Percentiles rank a stretch among this genome's conserved stretches.
phyloP scores from a whole-genome alignment of 2,888 invertebrate genomes.

The Eupsilia transversa region DNA sequence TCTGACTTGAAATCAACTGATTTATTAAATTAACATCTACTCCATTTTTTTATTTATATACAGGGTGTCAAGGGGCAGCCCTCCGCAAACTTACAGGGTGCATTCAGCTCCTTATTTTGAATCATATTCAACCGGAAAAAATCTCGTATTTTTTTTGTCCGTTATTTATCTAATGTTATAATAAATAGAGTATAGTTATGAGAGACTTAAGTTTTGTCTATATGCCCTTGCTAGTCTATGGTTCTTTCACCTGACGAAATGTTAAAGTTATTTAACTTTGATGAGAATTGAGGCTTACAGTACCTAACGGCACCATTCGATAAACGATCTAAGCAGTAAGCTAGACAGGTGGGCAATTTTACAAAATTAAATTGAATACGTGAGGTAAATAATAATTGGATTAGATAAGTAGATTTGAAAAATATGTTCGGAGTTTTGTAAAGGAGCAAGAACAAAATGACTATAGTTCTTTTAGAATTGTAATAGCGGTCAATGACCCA shows the following conservation, averaged over 20 bases:
- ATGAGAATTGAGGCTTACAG: conserved; percentile 34
- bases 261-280: conserved; percentile 26
- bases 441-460: not conserved
- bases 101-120: too few relatives aligned
- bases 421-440: conserved; percentile 17
- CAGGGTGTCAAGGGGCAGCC: too few relatives aligned
- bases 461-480: not conserved
- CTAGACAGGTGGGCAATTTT: conserved; percentile 43
- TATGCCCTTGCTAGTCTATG: not conserved
- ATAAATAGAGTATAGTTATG: too few relatives aligned
- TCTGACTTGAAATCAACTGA: too few relatives aligned
- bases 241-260: conserved; percentile 41
- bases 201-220: not conserved
- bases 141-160: too few relatives aligned
- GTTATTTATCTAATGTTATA: too few relatives aligned
- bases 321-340: conserved; percentile 25
- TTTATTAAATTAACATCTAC: too few relatives aligned
- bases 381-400: conserved; percentile 49
- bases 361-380: conserved; percentile 59
- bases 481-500: not conserved
- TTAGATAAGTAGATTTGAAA: conserved; percentile 18
- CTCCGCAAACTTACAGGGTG: too few relatives aligned
- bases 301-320: conserved; percentile 29
- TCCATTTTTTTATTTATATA: too few relatives aligned
- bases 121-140: too few relatives aligned